phyloP scores from a whole-genome alignment of 2,888 invertebrate genomes.

The Rutpela maculata region DNA sequence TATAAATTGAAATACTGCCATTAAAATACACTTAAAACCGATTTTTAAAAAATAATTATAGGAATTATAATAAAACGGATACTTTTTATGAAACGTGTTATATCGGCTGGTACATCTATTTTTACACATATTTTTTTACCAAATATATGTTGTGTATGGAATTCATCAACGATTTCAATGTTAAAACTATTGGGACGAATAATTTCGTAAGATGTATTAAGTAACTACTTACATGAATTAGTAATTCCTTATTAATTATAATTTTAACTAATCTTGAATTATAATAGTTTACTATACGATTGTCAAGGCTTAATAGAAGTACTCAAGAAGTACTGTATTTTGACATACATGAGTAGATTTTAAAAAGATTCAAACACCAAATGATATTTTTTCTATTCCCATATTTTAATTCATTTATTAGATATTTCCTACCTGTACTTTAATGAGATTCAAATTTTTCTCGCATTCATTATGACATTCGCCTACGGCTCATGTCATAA shows the following conservation, averaged over 20 bases:
- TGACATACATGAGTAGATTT: not conserved
- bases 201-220: slow-evolving; percentile 8
- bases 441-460: too few relatives aligned
- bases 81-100: not conserved
- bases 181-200: slow-evolving; percentile 3
- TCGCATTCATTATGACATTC: too few relatives aligned
- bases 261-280: not conserved
- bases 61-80: not conserved
- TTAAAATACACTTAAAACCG: not conserved
- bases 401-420: too few relatives aligned
- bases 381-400: too few relatives aligned
- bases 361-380: too few relatives aligned
- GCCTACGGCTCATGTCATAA: too few relatives aligned
- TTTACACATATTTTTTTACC: too few relatives aligned
- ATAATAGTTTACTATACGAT: not conserved
- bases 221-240: not conserved
- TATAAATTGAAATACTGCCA: not conserved
- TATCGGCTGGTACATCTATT: too few relatives aligned
- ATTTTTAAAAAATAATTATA: not conserved
- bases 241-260: not conserved
- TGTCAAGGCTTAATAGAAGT: not conserved
- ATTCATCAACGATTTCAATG: slow-evolving; percentile 8
- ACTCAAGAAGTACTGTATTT: not conserved
- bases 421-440: too few relatives aligned
- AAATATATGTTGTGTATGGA: too few relatives aligned